Evolutionary conservation across 1,140 invertebrate species (phyloP), one percentile per base, ranked within the genome.

Genomic region (Hermatobates lingyangjiaoensis): DNA sequence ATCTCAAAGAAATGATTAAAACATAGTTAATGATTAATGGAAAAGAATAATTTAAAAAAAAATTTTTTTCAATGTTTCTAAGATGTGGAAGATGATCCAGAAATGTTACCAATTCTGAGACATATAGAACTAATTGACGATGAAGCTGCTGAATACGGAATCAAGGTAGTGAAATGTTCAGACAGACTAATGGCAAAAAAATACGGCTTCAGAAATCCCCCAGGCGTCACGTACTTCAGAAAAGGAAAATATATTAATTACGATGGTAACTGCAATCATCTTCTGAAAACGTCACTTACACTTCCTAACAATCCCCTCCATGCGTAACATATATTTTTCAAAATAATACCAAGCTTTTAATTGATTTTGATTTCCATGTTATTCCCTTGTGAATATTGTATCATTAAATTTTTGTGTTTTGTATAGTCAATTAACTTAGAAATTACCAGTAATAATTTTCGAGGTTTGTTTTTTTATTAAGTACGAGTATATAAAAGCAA

Each of bases 131-230:
- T 91, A 42, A 92, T 93, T 56, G 88, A 92, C 58, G 87, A 91
- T 59, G 88, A 93, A 68, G 88, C 87, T 15, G 69, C 78, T 1
- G 85, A 92, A 64, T 95, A 89, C 67, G 88, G 87, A 49, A 89
- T 93, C 56, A 85, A 87, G 68, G 80, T 94, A 50, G 86, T 89
- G 0, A 87, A 92, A 70, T 87, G 87, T 69, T 79, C 76, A 59
- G 88, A 94, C 67, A 73, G 80, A 21, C 62, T 93, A 18, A 92
- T 95, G 84, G 88, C 89, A 1, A 94, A 94, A 65, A 94, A 93
- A 63, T 91, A 89, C 65, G 88, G 89, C 1, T 88, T 78, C 61
- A 73, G 87, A 57, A 83, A 87, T 63, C 86, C 86, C 26, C 88
- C 89, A 1, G 88, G 87, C 1, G 78, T 93, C 1, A 87, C 87